phyloP scores from a whole-genome alignment of 2,888 invertebrate species.

The Drosophila borealis region DNA sequence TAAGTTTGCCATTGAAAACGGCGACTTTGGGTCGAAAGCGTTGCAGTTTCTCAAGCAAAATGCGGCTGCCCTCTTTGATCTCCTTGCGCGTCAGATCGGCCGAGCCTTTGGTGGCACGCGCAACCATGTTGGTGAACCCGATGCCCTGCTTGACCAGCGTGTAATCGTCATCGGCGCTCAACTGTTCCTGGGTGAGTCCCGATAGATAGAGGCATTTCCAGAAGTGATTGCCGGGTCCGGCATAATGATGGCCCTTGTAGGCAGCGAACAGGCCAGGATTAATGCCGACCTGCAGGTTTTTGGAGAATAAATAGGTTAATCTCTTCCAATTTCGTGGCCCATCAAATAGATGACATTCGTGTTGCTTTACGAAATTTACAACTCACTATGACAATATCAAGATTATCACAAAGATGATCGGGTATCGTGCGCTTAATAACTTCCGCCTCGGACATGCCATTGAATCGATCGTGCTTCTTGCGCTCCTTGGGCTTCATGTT shows the following conservation, averaged over 20 bases:
- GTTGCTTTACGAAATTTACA: slow-evolving; percentile 86
- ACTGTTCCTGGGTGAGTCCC: slow-evolving; percentile 96
- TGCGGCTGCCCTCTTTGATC: slow-evolving; percentile 96
- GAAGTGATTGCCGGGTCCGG: slow-evolving; percentile 99
- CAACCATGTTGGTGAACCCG: slow-evolving; percentile 99
- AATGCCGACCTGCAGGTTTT: slow-evolving; percentile 94
- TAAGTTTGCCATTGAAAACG: slow-evolving; percentile 99
- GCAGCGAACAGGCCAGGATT: slow-evolving; percentile 99
- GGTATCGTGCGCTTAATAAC: slow-evolving; percentile 96
- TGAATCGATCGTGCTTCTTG: slow-evolving; percentile 97
- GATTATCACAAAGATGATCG: slow-evolving; percentile 96
- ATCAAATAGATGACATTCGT: no score
- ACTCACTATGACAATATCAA: slow-evolving; percentile 99
- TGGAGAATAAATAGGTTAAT: background rate
- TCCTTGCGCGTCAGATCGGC: slow-evolving; percentile 97
- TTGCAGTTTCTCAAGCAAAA: slow-evolving; percentile 94
- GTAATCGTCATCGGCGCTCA: slow-evolving; percentile 98
- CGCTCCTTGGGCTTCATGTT: slow-evolving; percentile 88
- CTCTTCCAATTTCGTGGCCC: no score
- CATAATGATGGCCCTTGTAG: slow-evolving; percentile 99
- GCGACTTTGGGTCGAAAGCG: slow-evolving; percentile 98
- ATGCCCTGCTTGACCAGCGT: slow-evolving; percentile 97
- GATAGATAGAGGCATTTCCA: slow-evolving; percentile 99
- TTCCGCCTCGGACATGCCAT: slow-evolving; percentile 98
- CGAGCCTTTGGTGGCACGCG: slow-evolving; percentile 97